Conservation (phyloP, 35 echinoderm and acorn worm species). For the Ophioderma brevispina region DNA sequence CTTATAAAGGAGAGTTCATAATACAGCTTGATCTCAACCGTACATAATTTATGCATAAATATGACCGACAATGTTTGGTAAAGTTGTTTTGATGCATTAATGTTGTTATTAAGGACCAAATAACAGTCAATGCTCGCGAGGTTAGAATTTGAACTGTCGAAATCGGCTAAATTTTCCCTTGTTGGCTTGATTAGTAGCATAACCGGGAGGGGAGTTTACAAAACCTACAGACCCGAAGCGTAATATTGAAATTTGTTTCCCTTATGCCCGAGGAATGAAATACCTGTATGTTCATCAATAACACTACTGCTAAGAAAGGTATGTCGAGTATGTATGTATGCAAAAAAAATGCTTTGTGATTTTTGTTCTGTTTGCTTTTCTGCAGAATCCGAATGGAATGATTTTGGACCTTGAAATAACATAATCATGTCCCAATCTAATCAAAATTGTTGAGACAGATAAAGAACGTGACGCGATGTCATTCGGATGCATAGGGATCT, state of each 20-base stretch:
- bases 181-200: not conserved
- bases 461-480: no score
- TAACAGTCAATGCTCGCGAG: not conserved
- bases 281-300: not conserved
- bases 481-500: no score
- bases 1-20: no score
- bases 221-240: not conserved
- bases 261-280: not conserved
- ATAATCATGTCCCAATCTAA: no score
- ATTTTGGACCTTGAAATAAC: no score
- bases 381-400: no score
- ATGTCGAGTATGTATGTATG: not conserved
- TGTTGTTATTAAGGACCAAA: not conserved
- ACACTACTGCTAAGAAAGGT: not conserved
- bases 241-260: not conserved
- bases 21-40: no score
- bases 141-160: not conserved
- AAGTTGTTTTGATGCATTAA: not conserved
- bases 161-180: not conserved
- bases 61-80: not conserved
- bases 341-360: not conserved
- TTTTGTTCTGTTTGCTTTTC: not conserved
- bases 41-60: not conserved
- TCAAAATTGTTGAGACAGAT: no score
- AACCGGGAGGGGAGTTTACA: not conserved